Evolutionary conservation across 2,888 invertebrate species (phyloP).

Genomic region (Ichneumoninae sp.): DNA sequence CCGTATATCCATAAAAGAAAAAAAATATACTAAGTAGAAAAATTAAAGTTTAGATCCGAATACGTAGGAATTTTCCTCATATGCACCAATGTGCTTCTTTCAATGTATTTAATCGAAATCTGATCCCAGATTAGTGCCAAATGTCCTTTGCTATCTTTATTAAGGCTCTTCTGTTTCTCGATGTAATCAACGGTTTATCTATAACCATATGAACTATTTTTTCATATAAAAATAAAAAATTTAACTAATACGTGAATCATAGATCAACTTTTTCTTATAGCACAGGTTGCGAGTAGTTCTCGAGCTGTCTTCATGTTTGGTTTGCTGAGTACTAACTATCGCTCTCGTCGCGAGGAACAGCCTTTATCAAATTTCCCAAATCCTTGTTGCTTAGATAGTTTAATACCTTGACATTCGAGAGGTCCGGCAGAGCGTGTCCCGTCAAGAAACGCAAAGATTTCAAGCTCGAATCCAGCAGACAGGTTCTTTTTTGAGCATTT

Average conservation of each 20-base stretch:
- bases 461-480: neutral
- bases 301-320: too few species aligned
- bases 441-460: neutral
- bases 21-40: neutral
- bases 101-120: too few species aligned
- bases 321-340: neutral
- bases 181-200: too few species aligned
- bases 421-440: neutral
- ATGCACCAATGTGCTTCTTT: neutral
- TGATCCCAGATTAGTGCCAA: too few species aligned
- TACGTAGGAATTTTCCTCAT: neutral
- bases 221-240: too few species aligned
- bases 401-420: neutral
- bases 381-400: neutral
- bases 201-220: too few species aligned
- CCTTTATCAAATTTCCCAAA: constrained; percentile 3
- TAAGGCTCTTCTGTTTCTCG: too few species aligned
- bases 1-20: neutral
- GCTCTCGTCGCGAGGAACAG: neutral
- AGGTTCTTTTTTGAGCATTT: neutral
- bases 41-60: neutral
- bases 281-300: too few species aligned
- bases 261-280: too few species aligned
- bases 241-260: too few species aligned
- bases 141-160: too few species aligned